Base-by-base conservation (phyloP, 2,113 vertebrate species). In the Neolamprologus hecqui region DNA sequence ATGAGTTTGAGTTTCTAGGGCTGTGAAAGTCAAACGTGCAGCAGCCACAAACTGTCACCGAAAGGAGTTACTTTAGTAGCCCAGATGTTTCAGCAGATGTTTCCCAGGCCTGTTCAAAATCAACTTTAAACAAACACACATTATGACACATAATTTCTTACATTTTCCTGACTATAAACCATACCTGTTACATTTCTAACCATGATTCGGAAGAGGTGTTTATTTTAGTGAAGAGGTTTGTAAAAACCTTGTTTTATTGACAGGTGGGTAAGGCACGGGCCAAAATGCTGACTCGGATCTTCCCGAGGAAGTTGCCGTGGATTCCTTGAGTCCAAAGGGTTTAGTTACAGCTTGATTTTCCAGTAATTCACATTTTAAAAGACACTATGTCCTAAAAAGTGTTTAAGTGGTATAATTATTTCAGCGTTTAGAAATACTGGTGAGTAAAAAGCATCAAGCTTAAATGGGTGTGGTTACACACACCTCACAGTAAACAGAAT, bases 401-500 rank as follows among this genome's bases (percentile, higher is more conserved):
- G 37, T 70, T 42, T 45, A 73, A 73, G 68, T 45, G 23, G 26
- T 28, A 19, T 51, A 47, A 28, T 49, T 77, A n/a, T 49, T 0
- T 51, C 17, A 13, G 14, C 15, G 2, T 31, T 77, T 77, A 77
- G 10, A 77, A 51, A 19, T 15, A 26, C n/a, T 28, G 23, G 17
- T 79, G 15, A 31, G 4, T 53, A 13, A 13, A 21, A 58, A 73
- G 58, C 33, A 84, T 79, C 4, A 70, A 15, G 35, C 75, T 42
- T 31, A 37, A 28, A 85, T 47, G 45, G 49, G 60, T 63, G 75
- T 75, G 49, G 82, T 65, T 31, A 35, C 77, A 57, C 8, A 45
- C 81, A 54, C 45, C 55, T 58, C 45, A 21, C 58, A 86, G 75
- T 84, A 79, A 92, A 91, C 75, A 79, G 55, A 86, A 88, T 21